Evolutionary conservation across 2,888 invertebrate species (phyloP), one percentile per base, ranked within the genome.

Genomic region (Spodoptera littoralis): DNA sequence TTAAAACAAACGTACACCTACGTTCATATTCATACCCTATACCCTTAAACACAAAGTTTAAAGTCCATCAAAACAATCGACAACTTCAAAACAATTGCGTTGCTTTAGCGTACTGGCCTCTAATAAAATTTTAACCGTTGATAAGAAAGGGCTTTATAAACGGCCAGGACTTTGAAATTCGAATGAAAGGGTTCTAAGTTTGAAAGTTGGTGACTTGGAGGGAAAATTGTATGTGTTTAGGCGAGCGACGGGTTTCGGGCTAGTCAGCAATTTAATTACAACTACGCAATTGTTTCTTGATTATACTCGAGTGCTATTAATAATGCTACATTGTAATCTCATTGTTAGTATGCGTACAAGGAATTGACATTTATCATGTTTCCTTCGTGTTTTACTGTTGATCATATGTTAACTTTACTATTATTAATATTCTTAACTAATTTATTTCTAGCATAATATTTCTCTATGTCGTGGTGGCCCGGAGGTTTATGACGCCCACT

Each of bases 221-320:
- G 62, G 59, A 51, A 51, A 36, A 65, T 65, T 54, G 56, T 79
- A 60, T 67, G 66, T 79, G 59, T 64, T 69, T 73, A 78, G 65
- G 62, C 43, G 24, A 44, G 50, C 30, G n/a, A n/a, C 56, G 60
- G 51, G 50, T 52, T 76, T 65, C 47, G 13, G 30, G 50, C 55
- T 48, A 55, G 41, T 72, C 50, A 24, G 42, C 36, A 55, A 56
- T 57, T 52, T 70, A 61, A 70, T 70, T 53, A 61, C 47, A 61
- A 53, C 52, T 69, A 11, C 36, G 8, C 36, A 36, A 36, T 36
- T 36, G 36, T 36, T 36, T 36, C 36, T 36, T 36, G 36, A n/a
- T 24, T 24, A 48, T 18, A 27, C 1, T 48, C 12, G 12, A 0
- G 18, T 46, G 18, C 46, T 11, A 18, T 46, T 18, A 36, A 36